Conservation (phyloP, 2,797 vertebrate species). For the Acropternis orthonyx region DNA sequence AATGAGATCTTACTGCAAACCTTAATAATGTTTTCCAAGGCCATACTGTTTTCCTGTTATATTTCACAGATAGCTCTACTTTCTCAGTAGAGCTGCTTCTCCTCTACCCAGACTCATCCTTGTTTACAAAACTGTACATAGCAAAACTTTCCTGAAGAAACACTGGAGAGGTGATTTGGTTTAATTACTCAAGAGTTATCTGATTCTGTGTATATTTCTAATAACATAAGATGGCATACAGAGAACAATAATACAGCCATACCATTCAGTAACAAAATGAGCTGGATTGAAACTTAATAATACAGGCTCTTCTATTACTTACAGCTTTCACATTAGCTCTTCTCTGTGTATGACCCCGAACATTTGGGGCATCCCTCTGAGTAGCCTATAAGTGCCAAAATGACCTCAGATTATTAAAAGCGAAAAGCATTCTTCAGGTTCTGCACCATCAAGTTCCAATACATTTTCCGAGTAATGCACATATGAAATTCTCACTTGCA, state of each 20-base stretch:
- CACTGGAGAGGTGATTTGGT: neutral
- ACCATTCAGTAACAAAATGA: neutral
- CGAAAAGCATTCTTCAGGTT: neutral
- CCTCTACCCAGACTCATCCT: neutral
- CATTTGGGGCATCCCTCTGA: neutral
- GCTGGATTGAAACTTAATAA: neutral
- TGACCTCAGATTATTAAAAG: neutral
- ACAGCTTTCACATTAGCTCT: neutral
- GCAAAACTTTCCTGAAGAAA: neutral
- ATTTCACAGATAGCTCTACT: neutral
- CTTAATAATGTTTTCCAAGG: neutral
- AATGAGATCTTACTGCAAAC: neutral
- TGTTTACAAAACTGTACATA: neutral
- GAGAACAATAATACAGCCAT: neutral
- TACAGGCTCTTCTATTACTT: neutral
- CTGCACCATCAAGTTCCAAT: neutral
- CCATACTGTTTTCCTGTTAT: neutral
- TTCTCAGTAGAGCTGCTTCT: neutral
- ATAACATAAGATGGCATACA: neutral
- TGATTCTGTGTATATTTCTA: neutral
- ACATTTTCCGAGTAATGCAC: neutral
- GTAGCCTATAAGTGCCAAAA: neutral
- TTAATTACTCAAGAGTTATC: neutral
- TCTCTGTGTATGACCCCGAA: accelerated
- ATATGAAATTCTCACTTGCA: neutral